Evolutionary conservation across 2,113 vertebrate species (phyloP), one percentile per base, ranked within the genome.

Genomic region (Chaenogobius annularis): DNA sequence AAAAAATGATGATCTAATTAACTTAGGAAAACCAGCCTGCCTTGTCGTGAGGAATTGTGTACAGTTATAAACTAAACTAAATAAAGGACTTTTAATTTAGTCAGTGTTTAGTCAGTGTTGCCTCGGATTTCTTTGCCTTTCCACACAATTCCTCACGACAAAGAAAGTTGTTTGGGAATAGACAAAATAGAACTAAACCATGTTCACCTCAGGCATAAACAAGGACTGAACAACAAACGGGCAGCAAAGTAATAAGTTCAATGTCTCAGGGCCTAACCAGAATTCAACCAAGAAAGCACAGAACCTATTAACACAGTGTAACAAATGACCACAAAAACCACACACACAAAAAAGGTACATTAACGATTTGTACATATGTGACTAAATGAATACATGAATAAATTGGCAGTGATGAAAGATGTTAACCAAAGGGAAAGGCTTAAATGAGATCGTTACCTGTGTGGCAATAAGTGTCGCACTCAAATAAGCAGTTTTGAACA

Each of bases 361-460:
- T 40, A 87, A 71, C 44, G 56, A 63, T 61, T 83, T 81, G 74
- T 77, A 75, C 64, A 56, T 63, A 69, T 46, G 65, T 37, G 15
- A 10, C 47, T 72, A 14, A 67, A 76, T 82, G 70, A 76, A 69
- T 79, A 76, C 79, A 81, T 74, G 56, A 80, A 44, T 72, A 74
- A 70, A n/a, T 69, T 75, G 64, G 72, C 72, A 73, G 73, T 50
- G 23, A 75, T 77, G 70, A 17, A 17, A 13, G 22, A 80, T 59
- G 26, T 69, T 66, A 65, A 70, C 71, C 63, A 52, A 84, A 76
- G 79, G 78, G 66, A 75, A 70, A 44, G 23, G 22, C 69, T 70
- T 70, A 82, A 80, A 75, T 74, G 68, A 23, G 73, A 75, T 78
- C 75, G 80, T 89, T 87, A 86, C 84, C 87, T 87, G 70, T 47